phyloP scores from a whole-genome alignment of 2,888 invertebrate species.

The Molorchus minor region DNA sequence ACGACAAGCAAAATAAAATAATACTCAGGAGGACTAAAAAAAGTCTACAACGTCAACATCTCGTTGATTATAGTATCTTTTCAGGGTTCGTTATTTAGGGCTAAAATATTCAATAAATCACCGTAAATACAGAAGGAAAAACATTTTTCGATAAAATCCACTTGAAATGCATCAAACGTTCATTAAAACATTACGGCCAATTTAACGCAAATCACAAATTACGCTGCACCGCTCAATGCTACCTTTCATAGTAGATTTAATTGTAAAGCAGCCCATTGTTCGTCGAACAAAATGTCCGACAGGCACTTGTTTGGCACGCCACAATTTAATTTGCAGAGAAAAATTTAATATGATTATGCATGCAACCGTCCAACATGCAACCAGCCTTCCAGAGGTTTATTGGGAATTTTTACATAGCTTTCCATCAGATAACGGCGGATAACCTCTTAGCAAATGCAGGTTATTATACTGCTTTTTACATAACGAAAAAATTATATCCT shows the following conservation, averaged over 20 bases:
- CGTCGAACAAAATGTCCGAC: conserved; percentile 18
- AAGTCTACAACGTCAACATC: too few relatives aligned
- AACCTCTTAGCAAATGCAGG: too few relatives aligned
- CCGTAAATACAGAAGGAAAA: too few relatives aligned
- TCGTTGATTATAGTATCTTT: too few relatives aligned
- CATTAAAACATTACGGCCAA: conserved; percentile 10
- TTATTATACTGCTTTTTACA: too few relatives aligned
- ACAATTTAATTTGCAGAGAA: conserved; percentile 24
- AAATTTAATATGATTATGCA: conserved; percentile 21
- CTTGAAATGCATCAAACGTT: too few relatives aligned
- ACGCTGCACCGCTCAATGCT: conserved; percentile 8
- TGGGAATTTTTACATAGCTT: background rate
- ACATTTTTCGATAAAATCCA: too few relatives aligned
- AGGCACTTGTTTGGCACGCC: conserved; percentile 21
- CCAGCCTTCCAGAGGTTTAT: background rate
- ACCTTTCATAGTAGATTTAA: conserved; percentile 11
- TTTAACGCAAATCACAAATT: conserved; percentile 8
- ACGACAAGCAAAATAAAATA: too few relatives aligned
- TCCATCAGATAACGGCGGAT: background rate
- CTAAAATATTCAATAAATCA: too few relatives aligned
- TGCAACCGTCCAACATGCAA: conserved; percentile 14
- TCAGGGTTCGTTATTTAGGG: too few relatives aligned
- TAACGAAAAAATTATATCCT: too few relatives aligned
- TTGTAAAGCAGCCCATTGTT: conserved; percentile 21
- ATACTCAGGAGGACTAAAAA: too few relatives aligned